Evolutionary conservation across 1,140 invertebrate genomes (phyloP).

Genomic region (Homalodisca vitripennis): DNA sequence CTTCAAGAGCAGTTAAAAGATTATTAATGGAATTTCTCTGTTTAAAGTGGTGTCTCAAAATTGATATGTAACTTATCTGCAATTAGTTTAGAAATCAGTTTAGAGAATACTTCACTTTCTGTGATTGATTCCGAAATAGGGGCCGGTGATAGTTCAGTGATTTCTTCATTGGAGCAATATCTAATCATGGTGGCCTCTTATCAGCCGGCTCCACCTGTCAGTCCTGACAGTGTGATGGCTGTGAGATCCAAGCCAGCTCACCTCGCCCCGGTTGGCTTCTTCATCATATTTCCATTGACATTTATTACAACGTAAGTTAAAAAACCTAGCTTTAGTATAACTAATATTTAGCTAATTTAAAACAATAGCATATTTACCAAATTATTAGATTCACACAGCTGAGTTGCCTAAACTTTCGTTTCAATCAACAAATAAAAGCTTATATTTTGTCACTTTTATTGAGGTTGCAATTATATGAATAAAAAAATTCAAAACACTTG

Average conservation of each 20-base stretch:
- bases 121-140: too few relatives aligned
- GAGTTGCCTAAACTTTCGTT: not conserved
- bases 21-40: too few relatives aligned
- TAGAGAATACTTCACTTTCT: too few relatives aligned
- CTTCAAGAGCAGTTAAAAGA: too few relatives aligned
- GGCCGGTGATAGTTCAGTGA: too few relatives aligned
- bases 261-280: not conserved
- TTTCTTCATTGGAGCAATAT: too few relatives aligned
- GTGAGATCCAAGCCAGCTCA: constrained; percentile 1
- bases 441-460: not conserved
- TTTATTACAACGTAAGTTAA: constrained; percentile 12
- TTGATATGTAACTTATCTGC: too few relatives aligned
- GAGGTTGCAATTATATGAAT: not conserved
- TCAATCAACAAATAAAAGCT: not conserved
- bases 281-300: not conserved
- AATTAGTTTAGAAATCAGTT: too few relatives aligned
- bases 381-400: not conserved
- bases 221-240: not conserved
- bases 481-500: not conserved
- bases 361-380: not conserved
- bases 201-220: too few relatives aligned
- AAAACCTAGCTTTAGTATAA: not conserved
- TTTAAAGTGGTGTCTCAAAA: too few relatives aligned
- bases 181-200: too few relatives aligned
- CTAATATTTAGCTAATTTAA: not conserved